Conservation (phyloP, 2,113 vertebrate species). For the Paralichthys olivaceus region DNA sequence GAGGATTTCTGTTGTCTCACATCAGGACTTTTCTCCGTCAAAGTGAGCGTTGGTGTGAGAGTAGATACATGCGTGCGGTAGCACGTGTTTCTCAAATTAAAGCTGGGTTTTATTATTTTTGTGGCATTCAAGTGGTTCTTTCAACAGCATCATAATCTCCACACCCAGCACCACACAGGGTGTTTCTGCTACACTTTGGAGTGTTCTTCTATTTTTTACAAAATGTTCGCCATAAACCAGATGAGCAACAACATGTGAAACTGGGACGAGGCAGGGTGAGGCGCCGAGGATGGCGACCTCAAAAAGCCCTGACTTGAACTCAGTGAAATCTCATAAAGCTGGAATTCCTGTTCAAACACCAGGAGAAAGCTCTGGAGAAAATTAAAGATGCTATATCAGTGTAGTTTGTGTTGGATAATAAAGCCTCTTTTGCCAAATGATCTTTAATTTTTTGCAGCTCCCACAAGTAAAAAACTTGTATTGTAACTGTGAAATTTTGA, state of each 20-base stretch:
- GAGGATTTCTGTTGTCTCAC: conserved; percentile 3
- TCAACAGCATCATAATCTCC: conserved; percentile 3
- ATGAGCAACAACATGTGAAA: conserved; percentile 12
- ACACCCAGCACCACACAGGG: neutral
- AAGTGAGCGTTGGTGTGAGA: conserved; percentile 4
- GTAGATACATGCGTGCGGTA: neutral
- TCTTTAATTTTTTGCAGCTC: neutral
- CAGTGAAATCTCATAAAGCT: neutral
- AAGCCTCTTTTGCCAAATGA: conserved; percentile 2
- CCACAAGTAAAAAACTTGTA: conserved; percentile 2
- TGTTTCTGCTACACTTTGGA: neutral
- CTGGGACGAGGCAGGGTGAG: neutral
- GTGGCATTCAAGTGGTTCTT: neutral
- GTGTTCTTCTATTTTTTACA: neutral
- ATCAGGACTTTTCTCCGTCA: conserved; percentile 2
- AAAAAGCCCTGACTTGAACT: conserved; percentile 34
- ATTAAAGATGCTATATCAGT: conserved; percentile 11
- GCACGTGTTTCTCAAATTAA: conserved; percentile 12
- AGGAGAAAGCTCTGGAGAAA: conserved; percentile 23
- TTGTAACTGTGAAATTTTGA: neutral
- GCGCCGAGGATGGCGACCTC: neutral
- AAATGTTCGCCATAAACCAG: neutral
- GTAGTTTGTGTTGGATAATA: neutral
- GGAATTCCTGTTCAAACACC: neutral
- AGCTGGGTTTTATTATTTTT: conserved; percentile 20